Conservation (phyloP, 2,797 vertebrate genomes). For the Sebastes nivosus region DNA sequence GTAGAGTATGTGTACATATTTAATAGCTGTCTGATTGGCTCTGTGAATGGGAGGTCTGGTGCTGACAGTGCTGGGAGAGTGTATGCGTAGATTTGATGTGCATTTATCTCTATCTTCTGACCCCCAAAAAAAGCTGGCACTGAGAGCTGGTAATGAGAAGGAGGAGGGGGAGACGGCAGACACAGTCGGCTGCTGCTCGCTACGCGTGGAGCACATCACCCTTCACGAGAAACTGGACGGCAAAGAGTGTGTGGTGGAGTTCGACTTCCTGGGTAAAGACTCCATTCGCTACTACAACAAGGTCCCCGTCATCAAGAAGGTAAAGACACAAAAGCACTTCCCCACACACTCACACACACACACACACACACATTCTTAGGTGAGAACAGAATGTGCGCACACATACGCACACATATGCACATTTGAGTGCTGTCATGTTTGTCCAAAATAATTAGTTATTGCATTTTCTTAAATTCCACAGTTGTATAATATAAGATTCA, state of each 20-base stretch:
- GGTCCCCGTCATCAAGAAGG: constrained; percentile 81
- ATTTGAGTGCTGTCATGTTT: too few relatives aligned
- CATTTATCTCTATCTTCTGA: constrained; percentile 32
- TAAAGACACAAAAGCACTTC: constrained; percentile 40
- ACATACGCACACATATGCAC: too few relatives aligned
- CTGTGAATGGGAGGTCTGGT: not conserved
- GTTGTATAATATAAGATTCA: too few relatives aligned
- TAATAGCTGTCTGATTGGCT: not conserved
- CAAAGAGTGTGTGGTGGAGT: constrained; percentile 77
- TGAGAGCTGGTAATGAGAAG: constrained; percentile 87
- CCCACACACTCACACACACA: too few relatives aligned
- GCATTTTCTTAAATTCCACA: too few relatives aligned
- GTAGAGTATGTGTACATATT: not conserved
- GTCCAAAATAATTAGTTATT: too few relatives aligned
- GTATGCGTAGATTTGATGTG: not conserved
- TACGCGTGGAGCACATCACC: constrained; percentile 84
- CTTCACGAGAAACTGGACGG: constrained; percentile 77
- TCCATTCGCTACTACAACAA: constrained; percentile 85
- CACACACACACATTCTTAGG: too few relatives aligned
- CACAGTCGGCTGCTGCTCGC: constrained; percentile 87
- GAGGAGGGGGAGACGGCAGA: constrained; percentile 86
- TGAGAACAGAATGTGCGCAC: too few relatives aligned
- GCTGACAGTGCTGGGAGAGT: not conserved
- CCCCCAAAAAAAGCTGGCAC: constrained; percentile 71
- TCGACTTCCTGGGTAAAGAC: constrained; percentile 88